Percentiles rank a stretch among this genome's conserved stretches.
Conservation (phyloP, 2,888 invertebrate genomes). For the Tipula lateralis region DNA sequence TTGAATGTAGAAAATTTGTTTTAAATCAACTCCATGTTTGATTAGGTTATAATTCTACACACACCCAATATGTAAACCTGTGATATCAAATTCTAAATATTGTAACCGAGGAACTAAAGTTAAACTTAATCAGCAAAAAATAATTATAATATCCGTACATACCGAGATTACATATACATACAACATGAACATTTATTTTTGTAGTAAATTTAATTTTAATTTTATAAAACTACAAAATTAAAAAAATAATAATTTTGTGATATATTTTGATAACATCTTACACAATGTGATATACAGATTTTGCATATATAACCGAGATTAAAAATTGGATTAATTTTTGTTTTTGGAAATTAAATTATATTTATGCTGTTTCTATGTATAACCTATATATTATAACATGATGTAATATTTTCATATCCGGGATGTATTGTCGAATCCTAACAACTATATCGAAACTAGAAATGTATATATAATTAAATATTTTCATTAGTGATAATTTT, state of each 20-base stretch:
- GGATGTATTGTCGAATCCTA: background rate
- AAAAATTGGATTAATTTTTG: background rate
- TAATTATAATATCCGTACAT: conserved; percentile 4
- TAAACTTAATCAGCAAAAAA: background rate
- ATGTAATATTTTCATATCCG: background rate
- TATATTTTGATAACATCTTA: conserved; percentile 24
- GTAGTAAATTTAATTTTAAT: conserved; percentile 1
- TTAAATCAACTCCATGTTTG: too few species aligned
- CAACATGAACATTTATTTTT: background rate
- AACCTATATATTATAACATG: too few species aligned
- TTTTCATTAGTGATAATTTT: background rate
- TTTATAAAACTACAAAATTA: conserved; percentile 6
- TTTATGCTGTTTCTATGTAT: conserved; percentile 15
- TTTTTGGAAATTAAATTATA: background rate
- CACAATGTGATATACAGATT: background rate
- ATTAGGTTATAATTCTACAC: too few species aligned
- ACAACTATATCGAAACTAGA: background rate
- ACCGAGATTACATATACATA: background rate
- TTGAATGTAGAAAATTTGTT: background rate
- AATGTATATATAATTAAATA: background rate
- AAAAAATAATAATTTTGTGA: background rate
- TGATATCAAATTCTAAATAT: too few species aligned
- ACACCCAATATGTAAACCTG: too few species aligned
- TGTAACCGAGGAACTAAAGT: too few species aligned
- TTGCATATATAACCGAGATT: background rate